A percentile compares a stretch with the other conserved stretches of the same genome.
These are phyloP conservation scores for Deilephila porcellus DNA, from an alignment of 2,888 invertebrate species.

Conservation along the genomic window DNA sequence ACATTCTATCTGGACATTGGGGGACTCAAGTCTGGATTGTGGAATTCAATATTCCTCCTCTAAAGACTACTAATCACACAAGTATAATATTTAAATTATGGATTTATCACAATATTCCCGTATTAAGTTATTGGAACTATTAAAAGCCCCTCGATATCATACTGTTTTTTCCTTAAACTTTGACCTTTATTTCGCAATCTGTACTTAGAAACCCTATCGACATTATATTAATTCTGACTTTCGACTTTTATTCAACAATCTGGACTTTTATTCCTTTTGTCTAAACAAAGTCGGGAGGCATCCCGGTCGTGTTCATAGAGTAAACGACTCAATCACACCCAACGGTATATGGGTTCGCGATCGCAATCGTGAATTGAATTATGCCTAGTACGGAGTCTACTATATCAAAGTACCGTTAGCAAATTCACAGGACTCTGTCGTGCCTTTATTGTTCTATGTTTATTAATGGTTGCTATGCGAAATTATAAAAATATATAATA, in stretches of 20 bases:
- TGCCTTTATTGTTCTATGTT: constrained; percentile 6
- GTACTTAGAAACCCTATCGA: too few species aligned
- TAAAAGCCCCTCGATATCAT: too few species aligned
- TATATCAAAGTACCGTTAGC: constrained; percentile 29
- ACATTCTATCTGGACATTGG: too few species aligned
- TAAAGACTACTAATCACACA: too few species aligned
- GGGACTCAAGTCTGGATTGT: background rate
- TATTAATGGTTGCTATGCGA: constrained; percentile 10
- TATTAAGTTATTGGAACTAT: too few species aligned
- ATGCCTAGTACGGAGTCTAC: constrained; percentile 23
- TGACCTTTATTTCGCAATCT: too few species aligned
- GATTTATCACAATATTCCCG: too few species aligned
- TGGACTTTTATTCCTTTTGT: too few species aligned
- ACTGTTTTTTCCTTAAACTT: background rate
- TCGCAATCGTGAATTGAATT: constrained; percentile 28
- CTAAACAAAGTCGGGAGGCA: background rate
- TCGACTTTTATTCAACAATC: too few species aligned
- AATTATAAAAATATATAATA: background rate
- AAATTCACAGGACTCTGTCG: constrained; percentile 27
- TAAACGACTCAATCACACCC: constrained; percentile 28
- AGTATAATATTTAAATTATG: too few species aligned
- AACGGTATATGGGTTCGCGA: constrained; percentile 30
- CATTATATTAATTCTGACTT: too few species aligned
- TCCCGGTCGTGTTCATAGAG: background rate
- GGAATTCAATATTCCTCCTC: too few species aligned